Evolutionary conservation across 2,113 vertebrate genomes (phyloP).

Genomic region (Oryzias curvinotus): DNA sequence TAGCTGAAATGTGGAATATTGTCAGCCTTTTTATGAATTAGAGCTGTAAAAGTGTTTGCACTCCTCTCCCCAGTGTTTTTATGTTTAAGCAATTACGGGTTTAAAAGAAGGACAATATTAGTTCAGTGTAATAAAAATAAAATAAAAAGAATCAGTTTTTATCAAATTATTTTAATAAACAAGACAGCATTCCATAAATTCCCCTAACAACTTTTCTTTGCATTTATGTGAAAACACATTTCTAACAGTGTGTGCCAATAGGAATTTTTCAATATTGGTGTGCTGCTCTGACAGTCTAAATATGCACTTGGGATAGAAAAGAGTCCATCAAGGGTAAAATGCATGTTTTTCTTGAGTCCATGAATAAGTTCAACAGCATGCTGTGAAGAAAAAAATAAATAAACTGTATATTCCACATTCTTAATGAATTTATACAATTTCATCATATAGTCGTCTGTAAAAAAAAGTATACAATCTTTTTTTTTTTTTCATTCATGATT

Average conservation of each 20-base stretch:
- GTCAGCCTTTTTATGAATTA: background rate
- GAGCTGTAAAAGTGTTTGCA: background rate
- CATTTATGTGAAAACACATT: constrained; percentile 39
- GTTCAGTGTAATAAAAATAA: background rate
- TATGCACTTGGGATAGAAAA: constrained; percentile 44
- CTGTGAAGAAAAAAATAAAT: constrained; percentile 67
- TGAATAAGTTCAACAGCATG: constrained; percentile 66
- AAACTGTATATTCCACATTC: constrained; percentile 63
- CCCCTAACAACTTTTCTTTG: constrained; percentile 22
- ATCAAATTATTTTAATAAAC: constrained; percentile 63
- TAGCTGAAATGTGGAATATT: too few relatives aligned
- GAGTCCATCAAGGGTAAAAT: constrained; percentile 52
- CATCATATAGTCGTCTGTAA: constrained; percentile 62
- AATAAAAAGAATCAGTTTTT: constrained; percentile 20
- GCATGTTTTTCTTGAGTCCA: constrained; percentile 51
- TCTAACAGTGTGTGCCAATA: constrained; percentile 48
- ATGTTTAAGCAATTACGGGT: background rate
- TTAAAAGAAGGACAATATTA: background rate
- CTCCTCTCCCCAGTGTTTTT: constrained; percentile 1
- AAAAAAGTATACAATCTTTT: constrained; percentile 76
- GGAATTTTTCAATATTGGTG: constrained; percentile 43
- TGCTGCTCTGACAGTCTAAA: constrained; percentile 48
- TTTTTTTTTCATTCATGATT: constrained; percentile 53
- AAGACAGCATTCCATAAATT: constrained; percentile 59
- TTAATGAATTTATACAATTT: constrained; percentile 60